Evolutionary conservation across 2,113 vertebrate genomes (phyloP).

Genomic region (Gymnogyps californianus): DNA sequence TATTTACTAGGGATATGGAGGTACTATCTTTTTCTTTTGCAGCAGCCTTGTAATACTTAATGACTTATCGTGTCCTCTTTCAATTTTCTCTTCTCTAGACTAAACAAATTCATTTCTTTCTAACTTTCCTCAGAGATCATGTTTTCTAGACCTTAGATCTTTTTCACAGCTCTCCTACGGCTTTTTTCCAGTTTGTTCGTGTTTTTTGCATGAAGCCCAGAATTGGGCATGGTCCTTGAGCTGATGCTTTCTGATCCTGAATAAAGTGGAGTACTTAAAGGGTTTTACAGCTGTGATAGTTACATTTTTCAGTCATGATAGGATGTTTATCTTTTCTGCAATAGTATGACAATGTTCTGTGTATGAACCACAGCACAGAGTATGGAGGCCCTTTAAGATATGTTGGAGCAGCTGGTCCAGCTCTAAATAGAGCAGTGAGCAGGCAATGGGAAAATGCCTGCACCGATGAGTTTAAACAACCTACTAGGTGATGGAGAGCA

Average conservation of each 20-base stretch:
- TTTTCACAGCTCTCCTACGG: background rate
- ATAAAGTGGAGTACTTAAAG: background rate
- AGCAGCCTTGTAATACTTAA: background rate
- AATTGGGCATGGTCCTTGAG: background rate
- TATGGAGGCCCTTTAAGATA: background rate
- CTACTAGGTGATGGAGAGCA: background rate
- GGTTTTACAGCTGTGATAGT: background rate
- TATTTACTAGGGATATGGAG: background rate
- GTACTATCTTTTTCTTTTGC: background rate
- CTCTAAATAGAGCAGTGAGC: background rate
- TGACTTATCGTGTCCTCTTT: background rate
- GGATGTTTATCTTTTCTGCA: constrained; percentile 40
- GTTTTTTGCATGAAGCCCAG: background rate
- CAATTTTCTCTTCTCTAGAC: background rate
- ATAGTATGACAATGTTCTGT: background rate
- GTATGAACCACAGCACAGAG: background rate
- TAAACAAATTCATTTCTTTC: background rate
- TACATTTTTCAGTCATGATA: constrained; percentile 24
- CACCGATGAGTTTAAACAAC: background rate
- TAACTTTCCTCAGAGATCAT: background rate
- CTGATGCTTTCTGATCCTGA: background rate
- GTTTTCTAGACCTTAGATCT: background rate
- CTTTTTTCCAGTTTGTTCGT: background rate
- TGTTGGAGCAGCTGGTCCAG: background rate
- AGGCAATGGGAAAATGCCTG: background rate